Percentiles rank a stretch among this genome's conserved stretches.
These are phyloP conservation scores for Clistopyga incitator DNA, from an alignment of 2,888 invertebrate genomes.

Conservation along the genomic window DNA sequence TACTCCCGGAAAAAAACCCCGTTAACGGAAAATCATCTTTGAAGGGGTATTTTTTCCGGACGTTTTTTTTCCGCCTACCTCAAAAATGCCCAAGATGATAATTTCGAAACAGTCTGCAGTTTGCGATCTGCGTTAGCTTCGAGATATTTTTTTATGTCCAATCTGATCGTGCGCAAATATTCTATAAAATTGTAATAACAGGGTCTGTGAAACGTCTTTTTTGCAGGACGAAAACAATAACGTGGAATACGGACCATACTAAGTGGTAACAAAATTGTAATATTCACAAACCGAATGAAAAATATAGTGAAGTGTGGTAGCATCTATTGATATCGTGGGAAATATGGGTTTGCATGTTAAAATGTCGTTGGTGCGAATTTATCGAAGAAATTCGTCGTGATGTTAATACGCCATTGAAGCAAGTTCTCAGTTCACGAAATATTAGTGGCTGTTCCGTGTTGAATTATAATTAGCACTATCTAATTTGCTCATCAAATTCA, in stretches of 20 bases:
- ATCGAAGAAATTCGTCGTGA: slow-evolving; percentile 34
- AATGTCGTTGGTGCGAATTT: slow-evolving; percentile 21
- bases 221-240: slow-evolving; percentile 95
- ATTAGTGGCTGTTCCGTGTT: slow-evolving; percentile 38
- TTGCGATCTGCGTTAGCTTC: not conserved
- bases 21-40: too few relatives aligned
- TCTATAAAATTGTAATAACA: slow-evolving; percentile 67
- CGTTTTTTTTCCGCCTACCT: too few relatives aligned
- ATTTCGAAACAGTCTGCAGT: slow-evolving; percentile 16
- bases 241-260: slow-evolving; percentile 91
- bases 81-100: not conserved
- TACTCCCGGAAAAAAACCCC: too few relatives aligned
- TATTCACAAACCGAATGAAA: slow-evolving; percentile 61
- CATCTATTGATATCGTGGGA: slow-evolving; percentile 32
- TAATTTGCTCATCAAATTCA: slow-evolving; percentile 14
- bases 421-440: slow-evolving; percentile 30
- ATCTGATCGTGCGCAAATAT: slow-evolving; percentile 19
- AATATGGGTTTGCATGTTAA: slow-evolving; percentile 53
- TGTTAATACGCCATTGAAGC: slow-evolving; percentile 12
- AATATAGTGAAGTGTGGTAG: slow-evolving; percentile 61
- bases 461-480: slow-evolving; percentile 24
- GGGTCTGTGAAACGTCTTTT: slow-evolving; percentile 84
- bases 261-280: slow-evolving; percentile 89
- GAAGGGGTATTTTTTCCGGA: too few relatives aligned
- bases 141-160: not conserved